phyloP scores from a whole-genome alignment of 2,113 vertebrate genomes.

The Toxostoma redivivum region DNA sequence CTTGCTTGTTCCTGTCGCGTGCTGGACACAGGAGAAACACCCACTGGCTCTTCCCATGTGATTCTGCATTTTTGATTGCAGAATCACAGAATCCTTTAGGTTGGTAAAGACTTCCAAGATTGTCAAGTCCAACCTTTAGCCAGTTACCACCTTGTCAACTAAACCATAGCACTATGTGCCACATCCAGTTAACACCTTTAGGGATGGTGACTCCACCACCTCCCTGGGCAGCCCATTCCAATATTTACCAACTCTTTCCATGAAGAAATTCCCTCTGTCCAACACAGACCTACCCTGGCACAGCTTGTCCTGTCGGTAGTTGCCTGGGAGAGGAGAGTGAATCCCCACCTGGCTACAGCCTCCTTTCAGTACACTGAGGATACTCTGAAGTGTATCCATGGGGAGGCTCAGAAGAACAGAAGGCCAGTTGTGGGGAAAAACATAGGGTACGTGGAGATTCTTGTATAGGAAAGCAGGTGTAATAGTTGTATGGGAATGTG shows the following conservation, averaged over 20 bases:
- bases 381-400: neutral
- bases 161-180: neutral
- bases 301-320: neutral
- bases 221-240: neutral
- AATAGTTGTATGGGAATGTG: neutral
- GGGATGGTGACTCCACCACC: neutral
- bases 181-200: neutral
- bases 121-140: neutral
- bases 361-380: neutral
- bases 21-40: neutral
- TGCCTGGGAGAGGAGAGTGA: neutral
- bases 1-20: accelerated
- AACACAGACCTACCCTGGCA: neutral
- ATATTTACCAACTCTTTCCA: neutral
- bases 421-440: neutral
- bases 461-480: neutral
- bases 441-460: neutral
- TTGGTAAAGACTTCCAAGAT: neutral
- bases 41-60: neutral
- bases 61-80: neutral
- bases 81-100: too few relatives aligned
- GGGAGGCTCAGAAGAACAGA: neutral
- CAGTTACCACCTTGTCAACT: neutral
- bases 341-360: too few relatives aligned
- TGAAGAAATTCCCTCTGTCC: neutral